These are phyloP conservation scores for Drosophila borealis DNA, from an alignment of 2,888 invertebrate genomes.

Conservation along the genomic window DNA sequence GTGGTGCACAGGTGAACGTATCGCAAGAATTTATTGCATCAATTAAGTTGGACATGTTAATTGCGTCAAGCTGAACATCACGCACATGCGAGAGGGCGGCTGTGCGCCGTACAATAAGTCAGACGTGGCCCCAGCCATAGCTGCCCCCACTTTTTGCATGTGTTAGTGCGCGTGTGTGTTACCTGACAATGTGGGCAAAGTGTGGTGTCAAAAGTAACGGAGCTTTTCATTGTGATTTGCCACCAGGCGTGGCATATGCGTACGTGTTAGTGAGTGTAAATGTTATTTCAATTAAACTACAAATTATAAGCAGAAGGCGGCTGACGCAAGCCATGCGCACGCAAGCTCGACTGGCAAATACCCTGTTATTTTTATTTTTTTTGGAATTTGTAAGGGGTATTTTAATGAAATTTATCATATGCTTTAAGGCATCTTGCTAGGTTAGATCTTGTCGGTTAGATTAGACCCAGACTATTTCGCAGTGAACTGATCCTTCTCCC, in stretches of 20 bases:
- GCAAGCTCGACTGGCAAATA: neutral
- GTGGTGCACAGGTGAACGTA: slow-evolving; percentile 31
- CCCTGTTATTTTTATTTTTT: neutral
- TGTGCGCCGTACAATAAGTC: slow-evolving; percentile 21
- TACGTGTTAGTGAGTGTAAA: slow-evolving; percentile 55
- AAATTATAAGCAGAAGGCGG: slow-evolving; percentile 25
- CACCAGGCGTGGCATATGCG: slow-evolving; percentile 19
- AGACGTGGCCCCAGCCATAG: neutral
- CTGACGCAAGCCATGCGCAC: neutral
- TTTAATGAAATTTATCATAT: no score
- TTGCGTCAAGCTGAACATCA: slow-evolving; percentile 81
- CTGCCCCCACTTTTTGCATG: neutral
- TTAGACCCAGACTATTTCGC: no score
- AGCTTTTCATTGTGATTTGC: slow-evolving; percentile 69
- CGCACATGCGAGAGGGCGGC: slow-evolving; percentile 61
- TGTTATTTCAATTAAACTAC: slow-evolving; percentile 70
- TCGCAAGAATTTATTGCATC: slow-evolving; percentile 80
- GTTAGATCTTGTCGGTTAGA: no score
- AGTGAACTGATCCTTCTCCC: no score
- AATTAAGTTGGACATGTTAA: slow-evolving; percentile 82
- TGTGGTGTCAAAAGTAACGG: slow-evolving; percentile 65
- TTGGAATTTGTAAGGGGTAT: no score
- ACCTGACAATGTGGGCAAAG: slow-evolving; percentile 61
- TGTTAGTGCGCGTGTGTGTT: slow-evolving; percentile 16
- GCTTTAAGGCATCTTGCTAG: no score